A percentile compares a stretch with the other conserved stretches of the same genome.
phyloP scores from a whole-genome alignment of 2,113 vertebrate species.

The Aegithalos caudatus region DNA sequence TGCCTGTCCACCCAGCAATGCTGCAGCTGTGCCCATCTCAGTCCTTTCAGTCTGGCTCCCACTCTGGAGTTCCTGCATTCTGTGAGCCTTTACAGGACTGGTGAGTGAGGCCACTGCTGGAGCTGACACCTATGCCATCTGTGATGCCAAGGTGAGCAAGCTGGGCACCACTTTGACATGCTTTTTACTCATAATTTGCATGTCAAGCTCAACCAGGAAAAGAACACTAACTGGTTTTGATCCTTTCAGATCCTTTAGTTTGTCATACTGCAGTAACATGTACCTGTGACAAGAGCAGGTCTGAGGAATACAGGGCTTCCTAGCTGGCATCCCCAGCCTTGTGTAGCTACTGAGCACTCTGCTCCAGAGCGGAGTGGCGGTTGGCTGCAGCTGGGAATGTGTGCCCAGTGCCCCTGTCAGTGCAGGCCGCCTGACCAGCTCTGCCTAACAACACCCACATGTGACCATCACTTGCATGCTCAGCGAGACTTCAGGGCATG shows the following conservation, averaged over 20 bases:
- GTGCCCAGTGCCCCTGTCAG: fast-evolving
- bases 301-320: conserved; percentile 1
- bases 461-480: fast-evolving
- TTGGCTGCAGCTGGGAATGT: fast-evolving
- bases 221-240: neutral
- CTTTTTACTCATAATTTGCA: neutral
- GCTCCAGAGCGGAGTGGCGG: neutral
- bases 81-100: neutral
- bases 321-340: neutral
- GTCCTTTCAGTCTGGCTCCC: neutral
- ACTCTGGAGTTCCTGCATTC: neutral
- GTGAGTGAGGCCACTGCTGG: neutral
- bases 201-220: neutral
- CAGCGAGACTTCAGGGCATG: fast-evolving
- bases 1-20: fast-evolving
- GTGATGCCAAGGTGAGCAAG: fast-evolving
- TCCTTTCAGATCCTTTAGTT: neutral
- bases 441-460: fast-evolving
- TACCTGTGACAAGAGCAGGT: neutral
- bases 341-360: neutral
- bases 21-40: neutral
- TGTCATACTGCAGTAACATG: fast-evolving
- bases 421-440: neutral
- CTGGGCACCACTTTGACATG: neutral
- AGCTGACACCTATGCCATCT: neutral